Evolutionary conservation across 1,140 invertebrate species (phyloP).

Genomic region (Zaprionus inermis): DNA sequence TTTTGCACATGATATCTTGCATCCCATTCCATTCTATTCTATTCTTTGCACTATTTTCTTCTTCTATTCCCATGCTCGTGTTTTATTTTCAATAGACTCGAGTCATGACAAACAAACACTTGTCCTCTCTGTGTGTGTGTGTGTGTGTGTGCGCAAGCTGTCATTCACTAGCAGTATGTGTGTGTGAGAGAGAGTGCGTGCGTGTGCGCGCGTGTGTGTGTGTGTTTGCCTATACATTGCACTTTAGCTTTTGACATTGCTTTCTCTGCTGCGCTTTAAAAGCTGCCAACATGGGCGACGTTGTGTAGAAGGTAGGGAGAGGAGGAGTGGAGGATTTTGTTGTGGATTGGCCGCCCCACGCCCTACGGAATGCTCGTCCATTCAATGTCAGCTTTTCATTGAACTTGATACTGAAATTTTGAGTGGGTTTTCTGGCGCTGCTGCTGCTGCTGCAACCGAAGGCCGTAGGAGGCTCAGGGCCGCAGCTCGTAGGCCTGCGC

Average conservation of each 20-base stretch:
- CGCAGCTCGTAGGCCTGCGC: conserved; percentile 11
- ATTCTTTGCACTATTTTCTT: conserved; percentile 17
- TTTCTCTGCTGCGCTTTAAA: conserved; percentile 40
- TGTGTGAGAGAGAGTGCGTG: neutral
- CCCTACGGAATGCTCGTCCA: conserved; percentile 3
- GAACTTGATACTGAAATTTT: conserved; percentile 75
- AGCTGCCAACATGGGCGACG: conserved; percentile 11
- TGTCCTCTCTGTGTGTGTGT: conserved; percentile 6
- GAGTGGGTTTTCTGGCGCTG: conserved; percentile 37
- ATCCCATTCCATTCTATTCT: conserved; percentile 17
- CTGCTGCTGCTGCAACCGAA: neutral
- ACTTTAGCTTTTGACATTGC: conserved; percentile 57
- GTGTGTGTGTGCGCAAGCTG: conserved; percentile 19
- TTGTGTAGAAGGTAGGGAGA: neutral
- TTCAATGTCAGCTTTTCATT: conserved; percentile 78
- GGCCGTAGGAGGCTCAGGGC: conserved; percentile 25
- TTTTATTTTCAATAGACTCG: conserved; percentile 40
- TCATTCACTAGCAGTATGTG: conserved; percentile 10
- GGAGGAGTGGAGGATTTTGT: neutral
- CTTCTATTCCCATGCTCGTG: conserved; percentile 13
- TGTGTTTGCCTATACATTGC: conserved; percentile 37
- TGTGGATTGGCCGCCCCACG: conserved; percentile 3
- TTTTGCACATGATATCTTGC: neutral
- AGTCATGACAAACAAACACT: conserved; percentile 16
- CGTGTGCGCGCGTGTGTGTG: conserved; percentile 2